A percentile compares a stretch with the other conserved stretches of the same genome.
Conservation (phyloP, 1,140 invertebrate genomes). For the Neodiprion fabricii region DNA sequence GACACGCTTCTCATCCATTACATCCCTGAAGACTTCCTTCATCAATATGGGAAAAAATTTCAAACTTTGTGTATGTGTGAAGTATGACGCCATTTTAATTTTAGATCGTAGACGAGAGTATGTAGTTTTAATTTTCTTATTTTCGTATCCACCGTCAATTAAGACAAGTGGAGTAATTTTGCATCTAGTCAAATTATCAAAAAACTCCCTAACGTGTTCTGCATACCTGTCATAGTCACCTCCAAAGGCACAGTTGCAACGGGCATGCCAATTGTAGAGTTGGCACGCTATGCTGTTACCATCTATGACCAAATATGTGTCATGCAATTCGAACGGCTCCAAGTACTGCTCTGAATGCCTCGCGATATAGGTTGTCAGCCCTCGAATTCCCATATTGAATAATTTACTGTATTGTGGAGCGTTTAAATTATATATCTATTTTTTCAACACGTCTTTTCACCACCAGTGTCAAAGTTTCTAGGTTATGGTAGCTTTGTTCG, state of each 20-base stretch:
- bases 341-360: conserved; percentile 71
- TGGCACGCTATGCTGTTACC: conserved; percentile 80
- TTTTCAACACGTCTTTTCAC: no score
- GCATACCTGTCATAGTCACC: conserved; percentile 87
- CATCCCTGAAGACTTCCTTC: conserved; percentile 74
- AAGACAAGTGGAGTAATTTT: conserved; percentile 79
- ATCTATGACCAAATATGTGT: conserved; percentile 80
- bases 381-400: conserved; percentile 77
- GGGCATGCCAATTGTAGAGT: conserved; percentile 71
- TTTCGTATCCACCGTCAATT: conserved; percentile 83
- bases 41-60: conserved; percentile 75
- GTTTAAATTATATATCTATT: no score
- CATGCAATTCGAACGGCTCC: conserved; percentile 69
- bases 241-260: conserved; percentile 76
- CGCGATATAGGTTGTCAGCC: conserved; percentile 81
- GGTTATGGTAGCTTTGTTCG: no score
- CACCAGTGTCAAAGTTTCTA: no score
- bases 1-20: conserved; percentile 70
- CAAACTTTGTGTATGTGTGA: conserved; percentile 50
- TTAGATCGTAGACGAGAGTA: conserved; percentile 69
- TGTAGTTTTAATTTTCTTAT: conserved; percentile 77
- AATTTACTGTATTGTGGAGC: neutral
- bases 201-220: conserved; percentile 70
- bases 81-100: conserved; percentile 60
- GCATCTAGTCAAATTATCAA: conserved; percentile 74